Percentiles rank a stretch among this genome's conserved stretches.
phyloP scores from a whole-genome alignment of 92 coral and sea anemone genomes.

The Galaxea fascicularis region DNA sequence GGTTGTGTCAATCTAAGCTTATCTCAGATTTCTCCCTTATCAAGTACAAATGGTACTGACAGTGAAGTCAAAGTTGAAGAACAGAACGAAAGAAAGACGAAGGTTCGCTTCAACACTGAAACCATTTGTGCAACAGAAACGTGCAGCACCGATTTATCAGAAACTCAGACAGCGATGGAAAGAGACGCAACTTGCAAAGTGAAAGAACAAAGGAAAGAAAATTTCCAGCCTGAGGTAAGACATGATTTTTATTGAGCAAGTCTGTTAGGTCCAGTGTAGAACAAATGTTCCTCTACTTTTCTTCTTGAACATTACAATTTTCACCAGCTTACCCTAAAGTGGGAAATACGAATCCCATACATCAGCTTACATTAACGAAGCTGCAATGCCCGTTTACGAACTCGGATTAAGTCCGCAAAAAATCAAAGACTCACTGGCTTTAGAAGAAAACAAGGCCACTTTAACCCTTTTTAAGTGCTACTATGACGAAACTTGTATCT shows the following conservation, averaged over 20 bases:
- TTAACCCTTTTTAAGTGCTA: too few species aligned
- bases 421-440: too few species aligned
- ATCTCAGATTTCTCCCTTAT: conserved; percentile 1
- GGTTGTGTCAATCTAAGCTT: background rate
- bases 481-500: too few species aligned
- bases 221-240: conserved; percentile 29
- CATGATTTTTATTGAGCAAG: background rate
- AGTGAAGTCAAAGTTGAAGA: conserved; percentile 1
- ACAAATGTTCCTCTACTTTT: too few species aligned
- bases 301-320: too few species aligned
- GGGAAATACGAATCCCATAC: too few species aligned
- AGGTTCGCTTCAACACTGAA: conserved; percentile 19
- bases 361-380: too few species aligned
- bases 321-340: too few species aligned
- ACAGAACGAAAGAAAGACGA: conserved; percentile 10
- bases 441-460: too few species aligned
- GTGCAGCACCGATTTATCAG: conserved; percentile 14
- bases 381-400: too few species aligned
- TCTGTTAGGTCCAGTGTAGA: background rate
- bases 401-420: too few species aligned
- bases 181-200: too few species aligned
- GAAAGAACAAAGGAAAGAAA: conserved; percentile 25
- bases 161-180: conserved; percentile 15
- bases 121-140: background rate
- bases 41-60: background rate